phyloP scores from a whole-genome alignment of 2,797 vertebrate genomes.

The Manis crassicaudata region DNA sequence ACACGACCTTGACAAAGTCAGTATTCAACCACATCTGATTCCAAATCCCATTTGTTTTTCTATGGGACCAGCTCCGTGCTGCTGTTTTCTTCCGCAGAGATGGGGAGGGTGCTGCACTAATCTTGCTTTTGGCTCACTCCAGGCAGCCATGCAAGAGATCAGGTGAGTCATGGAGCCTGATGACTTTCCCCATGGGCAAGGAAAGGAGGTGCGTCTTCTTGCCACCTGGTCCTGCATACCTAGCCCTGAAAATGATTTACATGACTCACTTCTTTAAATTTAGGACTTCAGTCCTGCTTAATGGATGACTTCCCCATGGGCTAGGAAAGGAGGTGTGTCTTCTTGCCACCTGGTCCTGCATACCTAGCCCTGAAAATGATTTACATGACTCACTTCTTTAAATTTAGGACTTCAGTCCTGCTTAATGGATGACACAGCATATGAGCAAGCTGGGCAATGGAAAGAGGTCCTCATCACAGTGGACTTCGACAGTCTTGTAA shows the following conservation, averaged over 20 bases:
- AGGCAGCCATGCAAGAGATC: neutral
- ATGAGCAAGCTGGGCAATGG: neutral
- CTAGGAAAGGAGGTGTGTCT: neutral
- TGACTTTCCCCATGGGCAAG: neutral
- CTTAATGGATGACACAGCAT: neutral
- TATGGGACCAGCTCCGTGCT: neutral
- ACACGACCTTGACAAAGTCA: neutral
- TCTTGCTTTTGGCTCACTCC: neutral
- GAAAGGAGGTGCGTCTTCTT: neutral
- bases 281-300: neutral
- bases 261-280: constrained; percentile 4
- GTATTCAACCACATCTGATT: neutral
- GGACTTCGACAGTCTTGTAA: constrained; percentile 21
- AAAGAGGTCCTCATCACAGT: neutral
- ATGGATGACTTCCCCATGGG: neutral
- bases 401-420: neutral
- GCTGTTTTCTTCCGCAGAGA: neutral
- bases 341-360: neutral
- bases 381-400: constrained; percentile 15
- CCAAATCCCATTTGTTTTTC: neutral
- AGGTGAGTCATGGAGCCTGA: neutral
- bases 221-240: neutral
- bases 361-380: neutral
- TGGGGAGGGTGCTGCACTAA: neutral
- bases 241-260: constrained; percentile 1